phyloP scores from a whole-genome alignment of 2,113 vertebrate species.

The Oryzias melastigma region DNA sequence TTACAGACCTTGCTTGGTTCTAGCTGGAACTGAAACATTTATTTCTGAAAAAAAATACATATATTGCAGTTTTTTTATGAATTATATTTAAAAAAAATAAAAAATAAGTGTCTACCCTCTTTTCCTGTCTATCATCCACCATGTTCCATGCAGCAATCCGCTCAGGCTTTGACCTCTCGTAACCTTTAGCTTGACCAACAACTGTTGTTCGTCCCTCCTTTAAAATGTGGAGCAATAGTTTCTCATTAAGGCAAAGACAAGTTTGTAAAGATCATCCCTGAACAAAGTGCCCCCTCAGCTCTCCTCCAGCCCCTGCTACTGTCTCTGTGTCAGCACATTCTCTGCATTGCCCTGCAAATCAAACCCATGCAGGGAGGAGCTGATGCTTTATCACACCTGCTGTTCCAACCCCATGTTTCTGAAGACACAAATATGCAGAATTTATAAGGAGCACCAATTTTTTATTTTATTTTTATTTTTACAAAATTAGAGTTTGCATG shows the following conservation, averaged over 20 bases:
- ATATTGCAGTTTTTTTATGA: no score
- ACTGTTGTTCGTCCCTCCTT: constrained; percentile 1
- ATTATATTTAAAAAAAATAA: no score
- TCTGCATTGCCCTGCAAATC: constrained; percentile 30
- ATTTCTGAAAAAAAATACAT: no score
- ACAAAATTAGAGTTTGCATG: no score
- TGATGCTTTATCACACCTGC: constrained; percentile 2
- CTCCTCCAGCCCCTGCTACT: constrained; percentile 19
- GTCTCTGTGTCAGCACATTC: constrained; percentile 49
- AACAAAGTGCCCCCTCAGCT: constrained; percentile 54
- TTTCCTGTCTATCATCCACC: not conserved
- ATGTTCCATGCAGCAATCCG: not conserved
- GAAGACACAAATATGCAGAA: no score
- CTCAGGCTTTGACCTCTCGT: constrained; percentile 10
- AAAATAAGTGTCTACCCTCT: no score
- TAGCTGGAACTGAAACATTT: no score
- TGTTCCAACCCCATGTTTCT: no score
- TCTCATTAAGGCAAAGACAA: constrained; percentile 3
- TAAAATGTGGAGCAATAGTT: constrained; percentile 5
- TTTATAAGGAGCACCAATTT: no score
- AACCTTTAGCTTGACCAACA: constrained; percentile 6
- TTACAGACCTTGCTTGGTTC: no score
- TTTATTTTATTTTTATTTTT: no score
- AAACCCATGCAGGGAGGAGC: constrained; percentile 28
- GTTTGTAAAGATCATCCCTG: constrained; percentile 24